Conservation (phyloP, 1,140 invertebrate genomes). For the Cephus cinctus region DNA sequence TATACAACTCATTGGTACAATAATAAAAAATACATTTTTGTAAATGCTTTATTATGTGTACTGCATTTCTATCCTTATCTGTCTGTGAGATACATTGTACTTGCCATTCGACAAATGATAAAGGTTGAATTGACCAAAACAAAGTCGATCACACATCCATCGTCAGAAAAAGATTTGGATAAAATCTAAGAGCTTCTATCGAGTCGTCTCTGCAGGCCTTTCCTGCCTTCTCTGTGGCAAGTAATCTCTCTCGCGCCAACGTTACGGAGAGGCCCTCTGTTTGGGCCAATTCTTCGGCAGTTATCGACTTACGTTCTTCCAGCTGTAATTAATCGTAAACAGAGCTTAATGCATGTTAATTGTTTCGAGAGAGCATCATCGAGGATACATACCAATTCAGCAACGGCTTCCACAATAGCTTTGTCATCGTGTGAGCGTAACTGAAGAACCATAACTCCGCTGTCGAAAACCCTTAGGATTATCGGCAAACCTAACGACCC, state of each 20-base stretch:
- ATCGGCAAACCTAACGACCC: conserved; percentile 70
- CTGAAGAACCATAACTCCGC: conserved; percentile 89
- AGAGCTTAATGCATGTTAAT: conserved; percentile 10
- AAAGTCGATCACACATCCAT: conserved; percentile 37
- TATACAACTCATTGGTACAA: too few relatives aligned
- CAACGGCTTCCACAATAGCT: conserved; percentile 70
- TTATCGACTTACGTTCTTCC: conserved; percentile 70
- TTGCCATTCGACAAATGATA: too few relatives aligned
- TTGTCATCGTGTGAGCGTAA: conserved; percentile 76
- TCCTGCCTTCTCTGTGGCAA: conserved; percentile 80
- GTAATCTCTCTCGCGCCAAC: conserved; percentile 82
- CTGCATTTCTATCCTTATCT: too few relatives aligned
- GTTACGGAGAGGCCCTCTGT: conserved; percentile 81
- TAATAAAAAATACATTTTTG: too few relatives aligned
- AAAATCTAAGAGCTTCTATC: conserved; percentile 90
- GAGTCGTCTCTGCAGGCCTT: conserved; percentile 91
- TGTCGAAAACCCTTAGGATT: conserved; percentile 80
- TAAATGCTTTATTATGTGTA: too few relatives aligned
- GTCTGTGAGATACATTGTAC: too few relatives aligned
- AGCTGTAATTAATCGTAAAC: conserved; percentile 62
- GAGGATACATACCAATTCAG: conserved; percentile 62
- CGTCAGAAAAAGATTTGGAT: conserved; percentile 80
- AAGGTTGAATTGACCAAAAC: too few relatives aligned
- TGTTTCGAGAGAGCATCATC: conserved; percentile 9
- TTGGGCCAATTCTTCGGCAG: conserved; percentile 83